Conservation (phyloP, 1,140 invertebrate genomes). For the Heliconius hermathena region DNA sequence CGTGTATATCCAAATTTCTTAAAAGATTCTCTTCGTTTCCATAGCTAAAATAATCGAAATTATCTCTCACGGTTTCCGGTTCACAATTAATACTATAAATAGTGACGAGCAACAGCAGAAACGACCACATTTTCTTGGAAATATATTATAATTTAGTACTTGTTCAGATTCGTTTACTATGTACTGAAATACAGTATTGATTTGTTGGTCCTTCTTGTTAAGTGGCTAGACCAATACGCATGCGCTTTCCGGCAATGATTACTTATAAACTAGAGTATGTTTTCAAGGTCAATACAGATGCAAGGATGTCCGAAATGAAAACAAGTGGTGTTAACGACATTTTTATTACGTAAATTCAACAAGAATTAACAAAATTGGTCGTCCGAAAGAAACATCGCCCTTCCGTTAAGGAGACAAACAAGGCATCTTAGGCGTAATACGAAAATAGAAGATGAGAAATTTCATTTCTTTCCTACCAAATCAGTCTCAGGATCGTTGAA, state of each 20-base stretch:
- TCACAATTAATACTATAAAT: conserved; percentile 61
- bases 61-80: conserved; percentile 74
- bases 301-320: conserved; percentile 29
- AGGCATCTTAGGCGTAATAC: conserved; percentile 61
- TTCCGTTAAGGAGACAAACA: conserved; percentile 46
- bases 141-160: conserved; percentile 55
- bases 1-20: conserved; percentile 64
- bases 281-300: conserved; percentile 52
- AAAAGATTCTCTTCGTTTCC: conserved; percentile 65
- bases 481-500: conserved; percentile 75
- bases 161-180: conserved; percentile 47
- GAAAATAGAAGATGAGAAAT: conserved; percentile 75
- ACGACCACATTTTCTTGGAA: conserved; percentile 59
- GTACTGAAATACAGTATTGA: conserved; percentile 61
- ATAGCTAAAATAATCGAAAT: conserved; percentile 74
- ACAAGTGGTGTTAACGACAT: conserved; percentile 26
- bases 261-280: conserved; percentile 31
- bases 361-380: conserved; percentile 60
- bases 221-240: conserved; percentile 53
- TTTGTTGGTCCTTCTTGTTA: conserved; percentile 46
- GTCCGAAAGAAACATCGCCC: conserved; percentile 43
- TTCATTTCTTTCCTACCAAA: conserved; percentile 67
- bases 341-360: conserved; percentile 56
- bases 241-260: conserved; percentile 53
- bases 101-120: conserved; percentile 51